Conservation (phyloP, 2,113 vertebrate species). For the Anarrhichthys ocellatus region DNA sequence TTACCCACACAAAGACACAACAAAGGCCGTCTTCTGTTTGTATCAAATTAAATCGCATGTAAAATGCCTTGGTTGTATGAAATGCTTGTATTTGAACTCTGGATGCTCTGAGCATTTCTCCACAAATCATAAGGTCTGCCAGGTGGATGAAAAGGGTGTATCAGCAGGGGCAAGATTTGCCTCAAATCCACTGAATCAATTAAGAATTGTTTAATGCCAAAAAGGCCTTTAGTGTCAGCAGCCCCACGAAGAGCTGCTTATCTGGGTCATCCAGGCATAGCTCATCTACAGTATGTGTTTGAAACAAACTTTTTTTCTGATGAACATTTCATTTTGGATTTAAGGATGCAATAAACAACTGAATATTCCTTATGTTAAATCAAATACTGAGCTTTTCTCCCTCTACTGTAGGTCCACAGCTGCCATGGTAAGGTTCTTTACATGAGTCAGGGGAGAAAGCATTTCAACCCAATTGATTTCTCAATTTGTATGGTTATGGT, state of each 20-base stretch:
- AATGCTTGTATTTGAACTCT: slow-evolving; percentile 12
- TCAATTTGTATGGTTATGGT: background rate
- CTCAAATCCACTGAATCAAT: slow-evolving; percentile 35
- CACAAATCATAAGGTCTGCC: slow-evolving; percentile 2
- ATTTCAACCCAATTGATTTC: background rate
- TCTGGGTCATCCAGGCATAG: slow-evolving; percentile 41
- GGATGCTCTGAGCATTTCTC: slow-evolving; percentile 20
- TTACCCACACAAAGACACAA: background rate
- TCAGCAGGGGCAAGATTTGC: slow-evolving; percentile 18
- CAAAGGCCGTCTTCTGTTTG: slow-evolving; percentile 1
- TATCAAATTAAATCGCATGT: background rate
- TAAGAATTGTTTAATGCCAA: slow-evolving; percentile 29
- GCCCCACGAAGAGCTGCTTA: slow-evolving; percentile 19
- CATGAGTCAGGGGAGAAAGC: background rate
- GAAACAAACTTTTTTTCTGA: slow-evolving; percentile 13
- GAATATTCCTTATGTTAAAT: background rate
- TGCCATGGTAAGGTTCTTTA: slow-evolving; percentile 26
- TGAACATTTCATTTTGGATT: background rate
- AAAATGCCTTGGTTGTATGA: background rate
- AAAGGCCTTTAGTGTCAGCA: slow-evolving; percentile 8
- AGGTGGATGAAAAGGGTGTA: slow-evolving; percentile 15
- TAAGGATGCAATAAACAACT: slow-evolving; percentile 15
- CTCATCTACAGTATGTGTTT: background rate
- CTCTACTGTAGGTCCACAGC: slow-evolving; percentile 1
- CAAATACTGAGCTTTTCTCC: background rate